Percentiles rank a stretch among this genome's conserved stretches.
Evolutionary conservation across 2,113 vertebrate species (phyloP).

Genomic region (Pollachius pollachius): DNA sequence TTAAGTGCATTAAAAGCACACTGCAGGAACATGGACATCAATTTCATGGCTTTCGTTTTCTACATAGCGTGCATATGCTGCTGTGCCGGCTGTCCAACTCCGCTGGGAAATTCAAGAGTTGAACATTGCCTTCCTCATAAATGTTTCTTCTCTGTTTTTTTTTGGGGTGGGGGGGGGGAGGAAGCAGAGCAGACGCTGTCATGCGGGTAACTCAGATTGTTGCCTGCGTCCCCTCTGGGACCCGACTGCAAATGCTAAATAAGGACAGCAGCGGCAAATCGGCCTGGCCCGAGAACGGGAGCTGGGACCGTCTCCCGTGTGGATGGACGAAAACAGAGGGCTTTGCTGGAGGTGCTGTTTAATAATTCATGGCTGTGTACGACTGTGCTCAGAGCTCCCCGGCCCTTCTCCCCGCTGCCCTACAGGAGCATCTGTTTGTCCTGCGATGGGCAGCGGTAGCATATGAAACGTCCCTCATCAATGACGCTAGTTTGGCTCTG

Average conservation of each 20-base stretch:
- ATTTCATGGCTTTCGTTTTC: conserved; percentile 14
- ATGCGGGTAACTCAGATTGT: conserved; percentile 31
- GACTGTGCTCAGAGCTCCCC: conserved; percentile 45
- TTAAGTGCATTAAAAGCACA: conserved; percentile 19
- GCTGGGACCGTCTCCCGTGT: conserved; percentile 41
- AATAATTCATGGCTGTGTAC: conserved; percentile 66
- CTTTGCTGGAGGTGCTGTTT: conserved; percentile 59
- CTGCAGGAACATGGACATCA: conserved; percentile 8
- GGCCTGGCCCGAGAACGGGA: conserved; percentile 43
- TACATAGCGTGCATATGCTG: conserved; percentile 17
- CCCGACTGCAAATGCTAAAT: conserved; percentile 53
- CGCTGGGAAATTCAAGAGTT: conserved; percentile 37
- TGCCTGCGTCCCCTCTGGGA: conserved; percentile 25
- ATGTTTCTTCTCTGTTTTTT: neutral
- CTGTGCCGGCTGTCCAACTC: conserved; percentile 22
- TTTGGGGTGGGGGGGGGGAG: conserved; percentile 2
- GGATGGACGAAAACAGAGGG: conserved; percentile 55
- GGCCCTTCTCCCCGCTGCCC: conserved; percentile 12
- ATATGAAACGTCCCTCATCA: neutral
- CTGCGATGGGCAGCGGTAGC: neutral
- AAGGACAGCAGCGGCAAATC: conserved; percentile 44
- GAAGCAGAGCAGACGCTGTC: conserved; percentile 22
- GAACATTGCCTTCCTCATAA: conserved; percentile 32
- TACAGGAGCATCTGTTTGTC: conserved; percentile 45
- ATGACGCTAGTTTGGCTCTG: conserved; percentile 17